These are phyloP conservation scores for Leuciscus idus DNA, from an alignment of 2,113 vertebrate genomes.

Conservation along the genomic window DNA sequence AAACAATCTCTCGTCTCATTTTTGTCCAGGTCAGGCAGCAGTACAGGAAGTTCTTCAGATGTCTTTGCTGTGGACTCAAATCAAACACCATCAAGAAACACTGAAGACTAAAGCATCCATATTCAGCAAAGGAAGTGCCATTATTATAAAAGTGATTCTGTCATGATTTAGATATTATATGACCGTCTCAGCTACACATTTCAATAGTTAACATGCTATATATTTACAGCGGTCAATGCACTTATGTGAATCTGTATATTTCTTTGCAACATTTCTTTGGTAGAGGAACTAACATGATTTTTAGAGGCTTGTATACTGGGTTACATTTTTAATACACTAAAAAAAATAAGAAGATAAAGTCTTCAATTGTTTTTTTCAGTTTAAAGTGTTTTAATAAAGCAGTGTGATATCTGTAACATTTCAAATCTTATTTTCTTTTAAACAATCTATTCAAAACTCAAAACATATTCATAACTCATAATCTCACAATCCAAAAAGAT, in stretches of 20 bases:
- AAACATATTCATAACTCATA: neutral
- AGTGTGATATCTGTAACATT: neutral
- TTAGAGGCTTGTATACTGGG: neutral
- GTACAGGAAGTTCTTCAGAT: constrained; percentile 19
- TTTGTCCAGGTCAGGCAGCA: constrained; percentile 34
- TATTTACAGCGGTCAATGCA: neutral
- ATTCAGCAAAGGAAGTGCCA: neutral
- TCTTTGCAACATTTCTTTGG: too few species aligned
- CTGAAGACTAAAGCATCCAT: neutral
- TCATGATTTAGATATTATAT: neutral
- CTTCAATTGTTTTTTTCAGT: neutral
- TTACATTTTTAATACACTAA: too few species aligned
- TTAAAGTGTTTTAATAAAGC: neutral
- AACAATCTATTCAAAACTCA: neutral
- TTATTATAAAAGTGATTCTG: neutral
- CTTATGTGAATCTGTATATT: neutral
- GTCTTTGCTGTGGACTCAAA: neutral
- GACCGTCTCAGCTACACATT: neutral
- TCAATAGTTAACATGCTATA: neutral
- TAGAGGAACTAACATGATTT: neutral
- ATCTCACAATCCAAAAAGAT: neutral
- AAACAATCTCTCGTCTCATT: neutral
- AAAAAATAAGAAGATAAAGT: too few species aligned
- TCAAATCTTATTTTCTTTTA: neutral
- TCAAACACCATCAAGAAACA: neutral